Conservation (phyloP, 2,797 vertebrate genomes). For the Eremophila alpestris region DNA sequence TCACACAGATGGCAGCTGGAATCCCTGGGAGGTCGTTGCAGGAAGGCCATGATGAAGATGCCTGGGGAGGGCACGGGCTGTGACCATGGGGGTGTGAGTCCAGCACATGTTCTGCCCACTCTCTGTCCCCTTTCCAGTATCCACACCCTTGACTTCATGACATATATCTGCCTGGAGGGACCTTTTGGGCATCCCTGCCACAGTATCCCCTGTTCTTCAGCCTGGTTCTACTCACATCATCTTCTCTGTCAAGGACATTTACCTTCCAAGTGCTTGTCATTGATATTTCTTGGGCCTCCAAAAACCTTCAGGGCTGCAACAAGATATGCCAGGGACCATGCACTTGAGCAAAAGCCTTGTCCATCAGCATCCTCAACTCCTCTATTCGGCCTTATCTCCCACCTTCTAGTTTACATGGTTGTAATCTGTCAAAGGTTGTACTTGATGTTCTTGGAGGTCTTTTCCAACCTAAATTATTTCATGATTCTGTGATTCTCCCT, state of each 20-base stretch:
- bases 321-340: background rate
- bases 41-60: background rate
- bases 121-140: background rate
- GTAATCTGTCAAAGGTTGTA: background rate
- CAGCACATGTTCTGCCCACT: background rate
- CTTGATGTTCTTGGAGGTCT: background rate
- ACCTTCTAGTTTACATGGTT: background rate
- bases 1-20: background rate
- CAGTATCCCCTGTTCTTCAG: background rate
- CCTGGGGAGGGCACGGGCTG: background rate
- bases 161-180: background rate
- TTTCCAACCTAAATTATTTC: background rate
- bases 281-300: background rate
- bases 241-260: background rate
- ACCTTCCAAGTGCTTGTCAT: background rate
- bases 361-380: background rate
- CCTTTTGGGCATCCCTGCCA: background rate
- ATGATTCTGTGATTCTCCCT: background rate
- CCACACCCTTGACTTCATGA: background rate
- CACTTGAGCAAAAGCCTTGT: background rate
- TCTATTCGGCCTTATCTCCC: background rate
- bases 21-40: background rate
- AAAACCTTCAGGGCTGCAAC: background rate
- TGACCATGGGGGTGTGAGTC: rapidly evolving
- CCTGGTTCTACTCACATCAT: background rate